Base-by-base conservation (phyloP, 2,888 invertebrate species). In the Cyclophora punctaria region DNA sequence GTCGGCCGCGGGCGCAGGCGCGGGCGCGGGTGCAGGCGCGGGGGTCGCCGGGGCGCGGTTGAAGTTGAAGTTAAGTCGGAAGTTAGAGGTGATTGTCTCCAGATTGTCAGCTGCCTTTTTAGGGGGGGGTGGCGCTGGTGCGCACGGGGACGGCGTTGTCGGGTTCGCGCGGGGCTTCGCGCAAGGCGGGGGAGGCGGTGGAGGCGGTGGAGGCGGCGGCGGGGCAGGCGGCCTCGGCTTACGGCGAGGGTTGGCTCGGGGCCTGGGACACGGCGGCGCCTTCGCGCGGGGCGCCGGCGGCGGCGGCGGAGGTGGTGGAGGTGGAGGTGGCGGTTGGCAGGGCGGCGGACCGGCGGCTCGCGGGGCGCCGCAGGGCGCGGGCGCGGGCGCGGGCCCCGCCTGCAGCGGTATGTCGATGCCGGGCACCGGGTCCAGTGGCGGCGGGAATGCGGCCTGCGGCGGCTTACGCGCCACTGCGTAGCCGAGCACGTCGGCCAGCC, bases 401-500 rank as follows among this genome's bases (percentile, higher is more conserved):
- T 80, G 82, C 40, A 82, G 61, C 43, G 86, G 84, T 2, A 66
- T 41, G 49, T 87, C 83, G 50, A 85, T 78, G 1, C 87, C 85
- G 2, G 85, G 80, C 33, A 89, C 87, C 1, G 82, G 85, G 2
- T 80, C 80, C 4, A 89, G 62, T 6, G 89, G 86, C 41, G 89
- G 86, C 37, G 88, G 88, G 58, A 87, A 84, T 20, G 72, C 74
- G 5, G 73, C 67, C 50, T 75, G 75, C 3, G 80, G 74, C 7
- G 84, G 79, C 55, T 79, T 85, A 48, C 84, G 68, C 41, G 77
- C 79, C 45, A 89, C 80, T 55, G 64, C 76, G 64, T 89, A 89
- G 2, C 89, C 89, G 20, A 89, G 73, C 52, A 82, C 89, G 55
- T 89, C 89, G 5, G 89, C 89, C n/a, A 89, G 65, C 2, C 89